These are phyloP conservation scores for Equus przewalskii DNA, from an alignment of 2,113 vertebrate genomes.

Conservation along the genomic window DNA sequence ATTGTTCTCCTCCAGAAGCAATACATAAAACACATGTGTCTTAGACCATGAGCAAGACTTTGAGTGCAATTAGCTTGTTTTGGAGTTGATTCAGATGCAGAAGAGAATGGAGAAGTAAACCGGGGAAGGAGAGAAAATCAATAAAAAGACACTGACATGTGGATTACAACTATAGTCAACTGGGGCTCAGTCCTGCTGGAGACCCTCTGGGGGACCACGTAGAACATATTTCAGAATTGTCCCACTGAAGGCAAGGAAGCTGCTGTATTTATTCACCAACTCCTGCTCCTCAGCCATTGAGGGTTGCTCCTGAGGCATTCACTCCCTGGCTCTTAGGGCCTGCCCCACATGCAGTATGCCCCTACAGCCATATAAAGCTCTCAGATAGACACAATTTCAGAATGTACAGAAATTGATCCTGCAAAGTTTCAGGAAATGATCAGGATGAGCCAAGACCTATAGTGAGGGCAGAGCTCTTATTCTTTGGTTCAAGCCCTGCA, in stretches of 20 bases:
- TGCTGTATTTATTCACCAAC: no score
- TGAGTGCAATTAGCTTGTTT: neutral
- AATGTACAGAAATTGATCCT: neutral
- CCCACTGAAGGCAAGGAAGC: neutral
- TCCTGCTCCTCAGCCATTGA: neutral
- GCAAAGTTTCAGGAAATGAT: neutral
- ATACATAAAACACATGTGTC: neutral
- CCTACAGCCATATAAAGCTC: neutral
- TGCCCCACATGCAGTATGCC: neutral
- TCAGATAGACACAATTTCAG: neutral
- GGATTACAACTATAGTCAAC: neutral
- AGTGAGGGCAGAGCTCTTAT: neutral
- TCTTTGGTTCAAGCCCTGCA: neutral
- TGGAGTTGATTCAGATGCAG: neutral
- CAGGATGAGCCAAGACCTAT: neutral
- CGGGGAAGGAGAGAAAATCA: neutral
- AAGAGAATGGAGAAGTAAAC: neutral
- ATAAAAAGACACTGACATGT: neutral
- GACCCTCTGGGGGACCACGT: neutral
- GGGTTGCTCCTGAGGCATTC: neutral
- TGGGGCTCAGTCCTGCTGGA: neutral
- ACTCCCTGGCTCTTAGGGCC: neutral
- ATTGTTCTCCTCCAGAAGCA: neutral
- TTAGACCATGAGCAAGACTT: neutral
- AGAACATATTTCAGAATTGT: neutral